Percentiles rank a stretch among this genome's conserved stretches.
phyloP scores from a whole-genome alignment of 2,797 vertebrate species.

The Linurgus olivaceus region DNA sequence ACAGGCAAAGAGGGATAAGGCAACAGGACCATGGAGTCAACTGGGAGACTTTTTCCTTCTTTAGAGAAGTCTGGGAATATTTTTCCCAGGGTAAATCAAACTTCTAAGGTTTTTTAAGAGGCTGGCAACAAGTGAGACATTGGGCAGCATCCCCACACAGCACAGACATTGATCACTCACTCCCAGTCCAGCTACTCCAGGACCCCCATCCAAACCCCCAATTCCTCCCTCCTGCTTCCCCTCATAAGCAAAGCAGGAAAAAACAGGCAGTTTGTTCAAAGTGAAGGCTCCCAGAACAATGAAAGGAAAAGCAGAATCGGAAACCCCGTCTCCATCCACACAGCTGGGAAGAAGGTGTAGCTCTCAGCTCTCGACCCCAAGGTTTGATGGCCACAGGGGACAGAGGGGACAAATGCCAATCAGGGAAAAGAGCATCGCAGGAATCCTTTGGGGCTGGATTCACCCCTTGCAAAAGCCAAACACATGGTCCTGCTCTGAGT shows the following conservation, averaged over 20 bases:
- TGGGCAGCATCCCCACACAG: background rate
- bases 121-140: background rate
- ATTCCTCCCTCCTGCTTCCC: background rate
- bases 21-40: background rate
- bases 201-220: background rate
- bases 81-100: background rate
- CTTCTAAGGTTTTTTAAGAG: background rate
- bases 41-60: background rate
- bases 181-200: background rate
- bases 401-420: background rate
- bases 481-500: background rate
- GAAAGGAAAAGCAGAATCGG: slow-evolving; percentile 63
- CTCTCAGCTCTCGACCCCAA: background rate
- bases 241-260: slow-evolving; percentile 48
- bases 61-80: background rate
- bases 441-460: background rate
- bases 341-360: slow-evolving; percentile 42
- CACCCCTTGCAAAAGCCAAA: background rate
- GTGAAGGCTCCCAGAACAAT: slow-evolving; percentile 51
- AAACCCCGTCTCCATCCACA: background rate
- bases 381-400: background rate
- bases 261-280: slow-evolving; percentile 54
- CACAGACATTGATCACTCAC: background rate
- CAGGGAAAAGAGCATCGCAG: background rate
- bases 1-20: background rate